Evolutionary conservation across 2,888 invertebrate species (phyloP), one percentile per base, ranked within the genome.

Genomic region (Bruchidius siliquastri): DNA sequence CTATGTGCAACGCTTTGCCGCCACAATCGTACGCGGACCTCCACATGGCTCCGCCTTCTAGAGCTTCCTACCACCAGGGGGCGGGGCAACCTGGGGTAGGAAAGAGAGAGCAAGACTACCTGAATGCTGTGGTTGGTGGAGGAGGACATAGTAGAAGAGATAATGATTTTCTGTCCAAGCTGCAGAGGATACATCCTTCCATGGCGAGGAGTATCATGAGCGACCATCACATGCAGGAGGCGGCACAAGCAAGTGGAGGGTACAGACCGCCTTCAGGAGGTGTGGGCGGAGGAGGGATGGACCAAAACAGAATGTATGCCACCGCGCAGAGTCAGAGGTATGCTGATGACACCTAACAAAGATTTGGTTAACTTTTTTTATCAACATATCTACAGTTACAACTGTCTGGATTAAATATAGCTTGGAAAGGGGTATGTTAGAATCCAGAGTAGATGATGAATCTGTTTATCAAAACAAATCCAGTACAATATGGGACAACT

Each of bases 161-260:
- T 30, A 85, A 85, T 74, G 81, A 84, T 69, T 84, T 84, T 73
- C 76, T 85, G 67, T 81, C 84, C 10, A 82, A 83, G 73, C 78
- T 86, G 73, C 84, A 83, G 68, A 79, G 83, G 71, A 82, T 86
- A 69, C 80, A 85, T 71, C 85, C 86, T 0, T 77, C 80, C 49
- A 84, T 85, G 82, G 85, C 86, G 2, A 79, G 84, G 66, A 83
- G 83, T 21, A 85, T 86, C 21, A 84, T 85, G 74, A 82, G 80
- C 75, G 85, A 86, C 22, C 84, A 85, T 76, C 83, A 84, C 75
- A 76, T 84, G 32, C 80, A 84, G 68, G 85, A 85, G 20, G 72
- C 82, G 20, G 72, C 82, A 0, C 83, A 82, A 74, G 68, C 78
- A 0, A 13, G 49, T 13, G 49, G 49, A 49, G 49, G 49, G 13